Percentiles rank a stretch among this genome's conserved stretches.
Conservation (phyloP, 2,888 invertebrate species). For the Deilephila elpenor region DNA sequence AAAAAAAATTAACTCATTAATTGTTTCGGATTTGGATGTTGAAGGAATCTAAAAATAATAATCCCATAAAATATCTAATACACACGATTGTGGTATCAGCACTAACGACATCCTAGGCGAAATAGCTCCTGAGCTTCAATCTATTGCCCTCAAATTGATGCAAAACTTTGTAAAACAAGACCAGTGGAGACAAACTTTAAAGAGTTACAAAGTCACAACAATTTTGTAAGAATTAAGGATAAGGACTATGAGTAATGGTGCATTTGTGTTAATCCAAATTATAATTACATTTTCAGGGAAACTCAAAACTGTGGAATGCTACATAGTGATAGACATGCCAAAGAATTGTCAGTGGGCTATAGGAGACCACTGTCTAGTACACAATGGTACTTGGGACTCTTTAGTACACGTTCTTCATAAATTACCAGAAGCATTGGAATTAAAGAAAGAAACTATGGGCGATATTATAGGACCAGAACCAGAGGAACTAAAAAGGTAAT, state of each 20-base stretch:
- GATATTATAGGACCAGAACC: slow-evolving; percentile 46
- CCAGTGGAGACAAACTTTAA: no score
- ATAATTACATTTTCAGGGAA: slow-evolving; percentile 50
- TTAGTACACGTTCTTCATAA: slow-evolving; percentile 56
- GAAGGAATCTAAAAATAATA: no score
- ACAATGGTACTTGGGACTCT: slow-evolving; percentile 67
- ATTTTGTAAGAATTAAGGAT: no score
- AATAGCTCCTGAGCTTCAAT: no score
- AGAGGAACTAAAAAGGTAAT: slow-evolving; percentile 55
- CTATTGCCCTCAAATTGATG: no score
- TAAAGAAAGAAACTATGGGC: slow-evolving; percentile 54
- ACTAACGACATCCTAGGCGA: no score
- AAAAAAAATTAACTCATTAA: no score
- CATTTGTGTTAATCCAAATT: neutral
- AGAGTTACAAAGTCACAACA: no score
- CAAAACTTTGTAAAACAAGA: no score
- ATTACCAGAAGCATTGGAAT: slow-evolving; percentile 46
- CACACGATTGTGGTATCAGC: no score
- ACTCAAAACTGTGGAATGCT: slow-evolving; percentile 58
- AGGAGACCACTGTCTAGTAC: slow-evolving; percentile 52
- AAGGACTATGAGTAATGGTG: neutral
- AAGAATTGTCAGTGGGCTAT: slow-evolving; percentile 56
- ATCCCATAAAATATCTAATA: no score
- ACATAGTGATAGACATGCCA: slow-evolving; percentile 57
- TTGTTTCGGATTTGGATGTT: no score